These are phyloP conservation scores for Ophioderma brevispina DNA, from an alignment of 35 echinoderm and acorn worm species.

Conservation along the genomic window DNA sequence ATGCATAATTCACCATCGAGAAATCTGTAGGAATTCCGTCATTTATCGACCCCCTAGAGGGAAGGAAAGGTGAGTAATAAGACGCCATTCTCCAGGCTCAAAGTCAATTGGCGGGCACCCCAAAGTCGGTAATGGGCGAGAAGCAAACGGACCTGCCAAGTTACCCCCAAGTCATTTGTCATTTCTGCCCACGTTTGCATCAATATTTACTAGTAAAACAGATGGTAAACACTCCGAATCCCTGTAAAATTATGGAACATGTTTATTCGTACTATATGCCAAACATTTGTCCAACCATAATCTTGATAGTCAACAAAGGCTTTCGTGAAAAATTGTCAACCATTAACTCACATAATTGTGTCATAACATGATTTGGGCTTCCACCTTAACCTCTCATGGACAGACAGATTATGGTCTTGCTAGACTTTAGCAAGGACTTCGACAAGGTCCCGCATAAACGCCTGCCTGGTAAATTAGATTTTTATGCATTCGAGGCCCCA, in stretches of 20 bases:
- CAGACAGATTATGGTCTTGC: no score
- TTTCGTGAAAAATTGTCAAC: no score
- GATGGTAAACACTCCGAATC: conserved; percentile 3
- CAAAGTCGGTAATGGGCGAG: conserved; percentile 23
- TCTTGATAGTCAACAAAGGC: no score
- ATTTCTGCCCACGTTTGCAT: background rate
- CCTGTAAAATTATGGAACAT: background rate
- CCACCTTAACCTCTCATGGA: no score
- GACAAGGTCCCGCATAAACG: no score
- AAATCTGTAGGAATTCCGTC: background rate
- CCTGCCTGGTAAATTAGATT: no score
- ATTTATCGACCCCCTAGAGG: conserved; percentile 30
- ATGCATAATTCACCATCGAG: conserved; percentile 5
- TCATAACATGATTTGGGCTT: no score
- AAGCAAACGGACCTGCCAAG: conserved; percentile 25
- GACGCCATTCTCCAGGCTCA: background rate
- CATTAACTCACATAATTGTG: no score
- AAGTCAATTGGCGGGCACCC: conserved; percentile 41
- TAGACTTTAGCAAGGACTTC: no score
- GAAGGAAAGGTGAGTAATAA: conserved; percentile 40
- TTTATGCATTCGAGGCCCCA: no score
- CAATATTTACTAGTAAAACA: background rate
- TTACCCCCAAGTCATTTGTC: conserved; percentile 15
- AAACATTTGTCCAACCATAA: no score
- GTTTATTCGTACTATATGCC: no score